Evolutionary conservation across 1,140 invertebrate species (phyloP).

Genomic region (Melipona quadrifasciata): DNA sequence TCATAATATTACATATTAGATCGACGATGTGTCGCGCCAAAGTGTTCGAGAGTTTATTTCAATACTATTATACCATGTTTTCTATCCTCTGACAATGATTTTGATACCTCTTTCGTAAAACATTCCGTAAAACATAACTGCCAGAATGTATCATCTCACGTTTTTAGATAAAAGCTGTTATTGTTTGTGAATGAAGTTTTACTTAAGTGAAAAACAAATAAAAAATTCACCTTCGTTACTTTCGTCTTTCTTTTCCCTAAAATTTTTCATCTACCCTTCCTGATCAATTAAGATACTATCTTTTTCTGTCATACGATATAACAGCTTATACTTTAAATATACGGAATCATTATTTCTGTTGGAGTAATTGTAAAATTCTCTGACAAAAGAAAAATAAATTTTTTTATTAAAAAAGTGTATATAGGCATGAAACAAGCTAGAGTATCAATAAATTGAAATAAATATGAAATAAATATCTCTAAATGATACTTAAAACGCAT

Average conservation of each 20-base stretch:
- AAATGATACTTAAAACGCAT: conserved; percentile 19
- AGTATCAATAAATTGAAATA: conserved; percentile 33
- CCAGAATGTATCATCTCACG: conserved; percentile 71
- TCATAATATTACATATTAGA: conserved; percentile 77
- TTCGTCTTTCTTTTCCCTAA: conserved; percentile 4
- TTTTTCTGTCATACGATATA: background rate
- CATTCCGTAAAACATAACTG: conserved; percentile 51
- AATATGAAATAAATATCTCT: conserved; percentile 4
- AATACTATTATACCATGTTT: conserved; percentile 71
- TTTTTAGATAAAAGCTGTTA: conserved; percentile 76
- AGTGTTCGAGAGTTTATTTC: conserved; percentile 69
- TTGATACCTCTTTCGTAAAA: conserved; percentile 75
- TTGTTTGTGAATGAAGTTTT: conserved; percentile 76
- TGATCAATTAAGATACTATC: background rate
- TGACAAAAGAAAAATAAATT: no score
- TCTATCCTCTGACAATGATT: conserved; percentile 78
- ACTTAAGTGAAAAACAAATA: conserved; percentile 78
- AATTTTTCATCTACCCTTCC: background rate
- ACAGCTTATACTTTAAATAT: background rate
- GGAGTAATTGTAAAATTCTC: background rate
- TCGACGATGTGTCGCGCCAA: conserved; percentile 68
- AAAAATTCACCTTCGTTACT: conserved; percentile 76
- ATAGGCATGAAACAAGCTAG: conserved; percentile 41
- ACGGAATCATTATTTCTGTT: background rate
- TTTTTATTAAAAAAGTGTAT: conserved; percentile 35